Conservation (phyloP, 2,113 vertebrate species). For the Hypocryptadius cinnamomeus region DNA sequence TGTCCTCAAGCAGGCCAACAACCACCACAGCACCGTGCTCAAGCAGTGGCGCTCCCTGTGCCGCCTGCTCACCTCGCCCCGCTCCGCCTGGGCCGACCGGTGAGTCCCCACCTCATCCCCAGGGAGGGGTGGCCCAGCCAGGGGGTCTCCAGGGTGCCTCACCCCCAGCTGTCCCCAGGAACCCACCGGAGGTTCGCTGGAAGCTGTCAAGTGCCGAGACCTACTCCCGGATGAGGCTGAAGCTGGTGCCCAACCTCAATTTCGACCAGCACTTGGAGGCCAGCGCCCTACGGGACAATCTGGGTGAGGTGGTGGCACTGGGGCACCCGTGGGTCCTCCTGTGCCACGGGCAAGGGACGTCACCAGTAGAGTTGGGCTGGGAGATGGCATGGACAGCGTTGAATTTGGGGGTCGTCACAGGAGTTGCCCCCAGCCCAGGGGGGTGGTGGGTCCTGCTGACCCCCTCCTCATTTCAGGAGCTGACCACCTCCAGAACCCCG, state of each 20-base stretch:
- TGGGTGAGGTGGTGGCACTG: conserved; percentile 70
- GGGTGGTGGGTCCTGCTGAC: not conserved
- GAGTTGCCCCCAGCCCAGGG: too few species aligned
- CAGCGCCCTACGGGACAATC: conserved; percentile 92
- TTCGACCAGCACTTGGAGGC: conserved; percentile 87
- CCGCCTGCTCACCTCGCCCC: conserved; percentile 81
- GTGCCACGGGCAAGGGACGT: accelerated
- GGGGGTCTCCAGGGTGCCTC: not conserved
- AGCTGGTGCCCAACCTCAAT: conserved; percentile 91
- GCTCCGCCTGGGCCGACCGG: conserved; percentile 88
- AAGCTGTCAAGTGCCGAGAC: conserved; percentile 89
- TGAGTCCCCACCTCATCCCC: not conserved
- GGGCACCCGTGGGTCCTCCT: accelerated
- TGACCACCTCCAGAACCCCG: conserved; percentile 71
- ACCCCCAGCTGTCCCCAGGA: conserved; percentile 26
- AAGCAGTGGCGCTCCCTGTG: conserved; percentile 85
- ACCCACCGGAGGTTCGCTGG: conserved; percentile 76
- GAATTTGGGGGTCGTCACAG: accelerated
- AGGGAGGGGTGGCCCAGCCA: accelerated
- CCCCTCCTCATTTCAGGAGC: conserved; percentile 70
- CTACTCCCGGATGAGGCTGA: conserved; percentile 93
- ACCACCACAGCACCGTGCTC: conserved; percentile 79
- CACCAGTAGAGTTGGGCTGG: not conserved
- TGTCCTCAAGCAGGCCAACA: conserved; percentile 78
- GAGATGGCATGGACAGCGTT: accelerated